phyloP scores from a whole-genome alignment of 2,113 vertebrate species.

The Drymodes brunneopygia region DNA sequence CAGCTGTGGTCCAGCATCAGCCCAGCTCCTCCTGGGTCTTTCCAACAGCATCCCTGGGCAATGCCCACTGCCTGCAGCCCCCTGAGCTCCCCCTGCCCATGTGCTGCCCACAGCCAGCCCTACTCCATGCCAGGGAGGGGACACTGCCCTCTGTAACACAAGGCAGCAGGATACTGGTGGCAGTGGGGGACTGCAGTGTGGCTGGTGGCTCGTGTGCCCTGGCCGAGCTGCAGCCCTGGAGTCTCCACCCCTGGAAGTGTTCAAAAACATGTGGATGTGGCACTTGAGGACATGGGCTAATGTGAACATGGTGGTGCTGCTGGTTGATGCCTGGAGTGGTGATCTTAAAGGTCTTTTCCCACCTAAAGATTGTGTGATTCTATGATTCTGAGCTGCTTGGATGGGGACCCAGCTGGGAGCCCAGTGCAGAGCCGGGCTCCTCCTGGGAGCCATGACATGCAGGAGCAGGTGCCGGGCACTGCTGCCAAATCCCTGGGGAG shows the following conservation, averaged over 20 bases:
- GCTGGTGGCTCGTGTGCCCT: neutral
- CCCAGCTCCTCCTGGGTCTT: neutral
- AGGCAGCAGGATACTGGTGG: neutral
- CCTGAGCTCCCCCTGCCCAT: neutral
- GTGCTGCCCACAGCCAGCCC: neutral
- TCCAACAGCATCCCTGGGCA: neutral
- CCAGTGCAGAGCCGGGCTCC: accelerated
- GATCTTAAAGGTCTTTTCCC: neutral
- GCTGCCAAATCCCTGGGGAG: neutral
- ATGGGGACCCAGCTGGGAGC: neutral
- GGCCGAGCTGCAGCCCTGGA: neutral
- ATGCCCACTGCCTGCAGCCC: neutral
- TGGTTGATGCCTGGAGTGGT: neutral
- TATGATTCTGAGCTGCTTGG: neutral
- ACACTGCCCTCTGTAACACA: neutral
- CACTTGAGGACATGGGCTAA: neutral
- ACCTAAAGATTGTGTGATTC: neutral
- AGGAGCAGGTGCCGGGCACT: neutral
- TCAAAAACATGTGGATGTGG: neutral
- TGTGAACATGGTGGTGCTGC: neutral
- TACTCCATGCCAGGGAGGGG: neutral
- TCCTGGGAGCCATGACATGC: neutral
- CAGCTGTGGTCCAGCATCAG: accelerated
- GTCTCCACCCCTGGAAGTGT: accelerated
- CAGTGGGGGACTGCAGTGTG: neutral